Percentiles rank a stretch among this genome's conserved stretches.
Evolutionary conservation across 2,113 vertebrate genomes (phyloP).

Genomic region (Crotophaga sulcirostris): DNA sequence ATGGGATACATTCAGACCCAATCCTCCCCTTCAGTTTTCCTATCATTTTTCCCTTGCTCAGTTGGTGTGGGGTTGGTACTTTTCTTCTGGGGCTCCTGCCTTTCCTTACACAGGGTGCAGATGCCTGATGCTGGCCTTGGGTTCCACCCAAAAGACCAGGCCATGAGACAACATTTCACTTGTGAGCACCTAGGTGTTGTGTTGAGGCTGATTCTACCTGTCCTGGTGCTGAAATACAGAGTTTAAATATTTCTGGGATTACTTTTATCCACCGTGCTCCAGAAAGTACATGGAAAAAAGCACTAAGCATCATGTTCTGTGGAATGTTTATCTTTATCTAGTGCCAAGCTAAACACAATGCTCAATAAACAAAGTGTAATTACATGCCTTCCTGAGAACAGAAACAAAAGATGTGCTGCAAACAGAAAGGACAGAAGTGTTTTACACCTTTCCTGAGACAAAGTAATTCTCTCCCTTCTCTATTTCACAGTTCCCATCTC

Average conservation of each 20-base stretch:
- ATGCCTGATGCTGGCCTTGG: not conserved
- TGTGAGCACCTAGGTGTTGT: not conserved
- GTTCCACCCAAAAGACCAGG: not conserved
- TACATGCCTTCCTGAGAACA: not conserved
- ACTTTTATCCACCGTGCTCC: not conserved
- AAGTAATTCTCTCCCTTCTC: not conserved
- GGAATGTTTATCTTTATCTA: not conserved
- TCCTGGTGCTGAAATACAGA: not conserved
- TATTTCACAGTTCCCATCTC: not conserved
- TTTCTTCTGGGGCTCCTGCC: not conserved
- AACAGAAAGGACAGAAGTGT: not conserved
- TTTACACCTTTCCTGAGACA: not conserved
- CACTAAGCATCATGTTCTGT: not conserved
- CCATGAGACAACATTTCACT: not conserved
- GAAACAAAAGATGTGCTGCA: not conserved
- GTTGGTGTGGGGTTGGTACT: not conserved
- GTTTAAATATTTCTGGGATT: not conserved
- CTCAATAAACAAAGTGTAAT: constrained; percentile 1
- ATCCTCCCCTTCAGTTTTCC: not conserved
- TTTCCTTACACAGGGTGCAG: not conserved
- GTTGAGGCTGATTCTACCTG: not conserved
- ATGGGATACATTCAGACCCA: not conserved
- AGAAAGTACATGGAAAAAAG: not conserved
- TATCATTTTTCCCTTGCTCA: not conserved
- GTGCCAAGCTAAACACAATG: not conserved